These are phyloP conservation scores for Mamestra configurata DNA, from an alignment of 1,140 invertebrate genomes.

Conservation along the genomic window DNA sequence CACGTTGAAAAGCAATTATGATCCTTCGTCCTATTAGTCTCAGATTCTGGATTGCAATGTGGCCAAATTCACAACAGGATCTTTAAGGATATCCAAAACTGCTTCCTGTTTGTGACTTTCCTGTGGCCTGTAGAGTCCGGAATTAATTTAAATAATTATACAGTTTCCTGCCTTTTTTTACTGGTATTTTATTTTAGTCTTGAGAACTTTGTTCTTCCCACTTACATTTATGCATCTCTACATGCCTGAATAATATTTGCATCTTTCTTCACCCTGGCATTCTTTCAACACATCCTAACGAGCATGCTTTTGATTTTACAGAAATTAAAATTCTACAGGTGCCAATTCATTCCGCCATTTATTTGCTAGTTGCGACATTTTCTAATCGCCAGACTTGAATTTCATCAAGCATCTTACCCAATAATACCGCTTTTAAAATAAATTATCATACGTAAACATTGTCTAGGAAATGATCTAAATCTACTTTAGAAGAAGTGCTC, in stretches of 20 bases:
- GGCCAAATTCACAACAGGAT: too few species aligned
- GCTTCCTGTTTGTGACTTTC: too few species aligned
- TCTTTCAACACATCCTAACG: neutral
- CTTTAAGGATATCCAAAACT: too few species aligned
- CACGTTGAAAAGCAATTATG: too few species aligned
- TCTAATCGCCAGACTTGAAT: neutral
- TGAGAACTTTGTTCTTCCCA: too few species aligned
- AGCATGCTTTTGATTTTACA: neutral
- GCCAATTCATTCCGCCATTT: neutral
- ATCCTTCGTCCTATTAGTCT: too few species aligned
- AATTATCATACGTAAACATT: constrained; percentile 9
- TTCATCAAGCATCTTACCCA: neutral
- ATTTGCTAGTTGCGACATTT: constrained; percentile 12
- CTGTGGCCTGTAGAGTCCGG: too few species aligned
- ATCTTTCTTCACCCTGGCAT: neutral
- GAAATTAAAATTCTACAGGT: neutral
- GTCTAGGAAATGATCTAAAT: neutral
- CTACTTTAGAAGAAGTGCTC: neutral
- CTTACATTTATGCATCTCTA: too few species aligned
- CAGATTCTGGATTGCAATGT: too few species aligned
- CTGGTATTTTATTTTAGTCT: too few species aligned
- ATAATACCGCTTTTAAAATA: constrained; percentile 6
- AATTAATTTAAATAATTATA: too few species aligned
- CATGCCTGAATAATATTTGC: neutral
- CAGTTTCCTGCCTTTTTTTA: too few species aligned